These are phyloP conservation scores for Nomada lathburiana DNA, from an alignment of 2,888 invertebrate species.

Conservation along the genomic window DNA sequence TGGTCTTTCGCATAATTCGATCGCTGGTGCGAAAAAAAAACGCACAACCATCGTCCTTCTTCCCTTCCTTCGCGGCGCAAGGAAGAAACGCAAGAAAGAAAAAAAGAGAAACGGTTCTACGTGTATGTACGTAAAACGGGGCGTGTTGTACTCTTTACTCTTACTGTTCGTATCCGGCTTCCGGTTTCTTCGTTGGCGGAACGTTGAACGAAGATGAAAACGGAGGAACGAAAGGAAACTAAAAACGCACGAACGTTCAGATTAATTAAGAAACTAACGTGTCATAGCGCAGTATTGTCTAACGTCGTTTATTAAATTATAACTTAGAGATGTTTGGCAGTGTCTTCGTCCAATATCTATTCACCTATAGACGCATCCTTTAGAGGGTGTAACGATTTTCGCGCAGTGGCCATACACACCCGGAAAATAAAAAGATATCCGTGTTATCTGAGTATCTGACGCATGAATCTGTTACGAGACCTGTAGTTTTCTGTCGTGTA, in stretches of 20 bases:
- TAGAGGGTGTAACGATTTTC: conserved; percentile 33
- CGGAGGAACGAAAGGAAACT: conserved; percentile 41
- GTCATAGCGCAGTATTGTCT: conserved; percentile 66
- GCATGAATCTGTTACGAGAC: conserved; percentile 23
- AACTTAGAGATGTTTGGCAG: conserved; percentile 80
- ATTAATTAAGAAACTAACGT: conserved; percentile 56
- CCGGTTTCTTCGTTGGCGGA: conserved; percentile 8
- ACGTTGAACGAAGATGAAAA: conserved; percentile 17
- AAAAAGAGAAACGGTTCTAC: conserved; percentile 10
- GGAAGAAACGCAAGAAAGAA: background rate
- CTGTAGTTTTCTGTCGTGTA: conserved; percentile 8
- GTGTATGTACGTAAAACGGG: conserved; percentile 10
- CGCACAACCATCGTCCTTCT: background rate
- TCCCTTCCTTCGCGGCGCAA: background rate
- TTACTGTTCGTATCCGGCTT: conserved; percentile 1
- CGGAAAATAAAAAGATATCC: conserved; percentile 3
- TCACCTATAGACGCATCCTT: conserved; percentile 48
- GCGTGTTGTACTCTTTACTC: conserved; percentile 37
- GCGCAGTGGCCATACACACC: background rate
- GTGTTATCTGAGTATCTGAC: conserved; percentile 20
- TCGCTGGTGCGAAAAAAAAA: conserved; percentile 10
- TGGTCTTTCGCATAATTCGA: background rate
- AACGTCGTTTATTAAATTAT: conserved; percentile 70
- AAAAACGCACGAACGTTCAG: conserved; percentile 42
- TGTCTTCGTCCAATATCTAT: conserved; percentile 71